Evolutionary conservation across 2,797 vertebrate genomes (phyloP).

Genomic region (Neosilurus mollespiculum): DNA sequence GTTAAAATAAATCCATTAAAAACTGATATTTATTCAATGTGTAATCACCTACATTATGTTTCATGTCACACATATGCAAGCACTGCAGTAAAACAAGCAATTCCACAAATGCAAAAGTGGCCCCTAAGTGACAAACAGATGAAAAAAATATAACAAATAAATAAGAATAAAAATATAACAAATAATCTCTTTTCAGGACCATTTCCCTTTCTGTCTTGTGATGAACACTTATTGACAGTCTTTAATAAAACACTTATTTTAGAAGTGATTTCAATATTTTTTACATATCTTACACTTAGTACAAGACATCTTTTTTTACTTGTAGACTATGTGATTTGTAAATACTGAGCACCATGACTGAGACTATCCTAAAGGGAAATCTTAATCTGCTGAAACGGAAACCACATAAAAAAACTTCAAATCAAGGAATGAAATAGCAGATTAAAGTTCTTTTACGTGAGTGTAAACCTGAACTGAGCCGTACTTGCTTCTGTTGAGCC

Average conservation of each 20-base stretch:
- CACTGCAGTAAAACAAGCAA: constrained; percentile 4
- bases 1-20: background rate
- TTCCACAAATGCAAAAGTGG: background rate
- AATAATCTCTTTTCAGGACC: background rate
- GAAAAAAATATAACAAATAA: constrained; percentile 10
- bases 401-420: background rate
- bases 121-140: background rate
- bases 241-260: background rate
- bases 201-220: background rate
- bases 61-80: background rate
- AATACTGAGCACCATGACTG: background rate
- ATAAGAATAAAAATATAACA: background rate
- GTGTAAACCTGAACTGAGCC: constrained; percentile 10
- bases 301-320: background rate
- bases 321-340: background rate
- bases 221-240: background rate
- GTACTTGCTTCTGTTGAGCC: background rate
- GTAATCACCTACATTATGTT: background rate
- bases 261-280: background rate
- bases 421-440: background rate
- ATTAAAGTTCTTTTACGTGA: background rate
- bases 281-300: background rate
- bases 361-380: background rate
- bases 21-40: background rate
- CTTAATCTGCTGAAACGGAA: background rate